Evolutionary conservation across 2,113 vertebrate genomes (phyloP), one percentile per base, ranked within the genome.

Genomic region (Oncorhynchus mykiss): DNA sequence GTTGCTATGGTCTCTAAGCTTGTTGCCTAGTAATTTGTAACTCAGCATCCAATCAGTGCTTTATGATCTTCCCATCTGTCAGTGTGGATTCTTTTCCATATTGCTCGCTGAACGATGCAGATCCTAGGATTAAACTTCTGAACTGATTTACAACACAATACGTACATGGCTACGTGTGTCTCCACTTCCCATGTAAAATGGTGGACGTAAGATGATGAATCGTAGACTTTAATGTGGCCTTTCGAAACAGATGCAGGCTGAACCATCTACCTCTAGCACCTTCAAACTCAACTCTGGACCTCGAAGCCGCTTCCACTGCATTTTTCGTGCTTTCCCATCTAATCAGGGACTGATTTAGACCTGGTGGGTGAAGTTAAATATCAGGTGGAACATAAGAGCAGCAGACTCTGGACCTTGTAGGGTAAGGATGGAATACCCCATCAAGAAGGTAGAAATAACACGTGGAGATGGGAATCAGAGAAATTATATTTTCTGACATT

Each of bases 21-120:
- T 16, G 71, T 78, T 79, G 76, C 74, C 70, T 16, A 74, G 60
- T 78, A n/a, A 71, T 71, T 70, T 81, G 67, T 71, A 74, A 72
- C 74, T 70, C 70, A 59, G 71, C 72, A 71, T 85, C 72, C 78
- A 84, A 83, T 83, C 78, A 79, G 70, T 5, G 65, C 75, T 54
- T 75, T 80, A 82, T 87, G 85, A 80, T 88, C 78, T 65, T 13
- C 25, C 83, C 87, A 85, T 88, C 89, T 88, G 84, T 79, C 80
- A 60, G 49, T 78, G 75, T 85, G 82, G 78, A 84, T 78, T 75
- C 29, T 81, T 72, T 69, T 54, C 75, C 82, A 82, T 82, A 83
- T 78, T 86, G 81, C 70, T 54, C 72, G 25, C 34, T 67, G 81
- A 75, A 72, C 34, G 74, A 73, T 80, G 79, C 81, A 87, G 83